Percentiles rank a stretch among this genome's conserved stretches.
Conservation (phyloP, 2,113 vertebrate species). For the Dasypus novemcinctus region DNA sequence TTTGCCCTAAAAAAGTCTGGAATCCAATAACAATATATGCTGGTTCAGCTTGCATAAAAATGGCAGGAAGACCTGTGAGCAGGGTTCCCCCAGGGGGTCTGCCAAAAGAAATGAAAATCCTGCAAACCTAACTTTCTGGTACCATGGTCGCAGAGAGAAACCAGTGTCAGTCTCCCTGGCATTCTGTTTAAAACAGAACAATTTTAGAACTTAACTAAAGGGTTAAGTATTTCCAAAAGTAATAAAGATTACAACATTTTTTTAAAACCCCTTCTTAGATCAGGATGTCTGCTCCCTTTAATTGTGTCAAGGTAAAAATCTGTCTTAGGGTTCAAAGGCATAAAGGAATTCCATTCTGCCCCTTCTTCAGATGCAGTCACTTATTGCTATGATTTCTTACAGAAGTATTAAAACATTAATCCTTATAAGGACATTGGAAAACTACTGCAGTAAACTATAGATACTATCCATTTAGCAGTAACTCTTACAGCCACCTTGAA, state of each 20-base stretch:
- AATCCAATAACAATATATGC: neutral
- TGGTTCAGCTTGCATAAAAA: neutral
- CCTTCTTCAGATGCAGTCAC: neutral
- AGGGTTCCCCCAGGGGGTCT: neutral
- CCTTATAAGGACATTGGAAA: conserved; percentile 32
- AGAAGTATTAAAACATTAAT: neutral
- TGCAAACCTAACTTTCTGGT: neutral
- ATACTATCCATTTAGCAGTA: neutral
- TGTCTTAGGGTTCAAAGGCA: neutral
- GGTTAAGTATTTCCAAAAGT: conserved; percentile 10
- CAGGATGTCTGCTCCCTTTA: neutral
- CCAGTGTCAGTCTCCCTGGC: neutral
- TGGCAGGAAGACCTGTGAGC: neutral
- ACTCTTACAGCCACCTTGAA: neutral
- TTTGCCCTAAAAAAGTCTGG: neutral
- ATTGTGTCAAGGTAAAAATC: neutral
- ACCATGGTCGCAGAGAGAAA: neutral
- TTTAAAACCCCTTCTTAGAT: neutral
- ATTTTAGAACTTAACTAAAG: conserved; percentile 13
- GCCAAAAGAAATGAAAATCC: neutral
- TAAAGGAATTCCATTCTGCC: neutral
- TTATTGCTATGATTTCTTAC: neutral
- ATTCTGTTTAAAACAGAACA: neutral
- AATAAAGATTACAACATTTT: neutral
- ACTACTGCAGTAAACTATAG: neutral